Percentiles rank a stretch among this genome's conserved stretches.
phyloP scores from a whole-genome alignment of 2,888 invertebrate genomes.

The Melipona bicolor region DNA sequence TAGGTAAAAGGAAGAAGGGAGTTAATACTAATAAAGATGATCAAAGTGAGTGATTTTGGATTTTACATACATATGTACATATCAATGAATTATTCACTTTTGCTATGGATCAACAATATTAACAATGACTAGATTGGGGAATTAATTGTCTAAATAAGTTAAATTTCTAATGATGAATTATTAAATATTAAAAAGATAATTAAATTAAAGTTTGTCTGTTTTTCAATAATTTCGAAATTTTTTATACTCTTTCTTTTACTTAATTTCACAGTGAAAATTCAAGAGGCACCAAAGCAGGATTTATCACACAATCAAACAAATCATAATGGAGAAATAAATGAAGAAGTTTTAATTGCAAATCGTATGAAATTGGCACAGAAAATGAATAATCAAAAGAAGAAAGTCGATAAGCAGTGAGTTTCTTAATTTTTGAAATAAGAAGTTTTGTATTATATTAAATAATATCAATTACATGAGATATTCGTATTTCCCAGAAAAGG shows the following conservation, averaged over 20 bases:
- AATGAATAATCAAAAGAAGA: constrained; percentile 88
- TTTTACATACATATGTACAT: constrained; percentile 4
- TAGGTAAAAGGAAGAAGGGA: constrained; percentile 79
- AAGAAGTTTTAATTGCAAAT: constrained; percentile 90
- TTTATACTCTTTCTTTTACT: constrained; percentile 5
- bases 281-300: constrained; percentile 82
- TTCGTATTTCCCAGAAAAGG: constrained; percentile 84
- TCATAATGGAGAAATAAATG: constrained; percentile 84
- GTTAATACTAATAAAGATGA: constrained; percentile 71
- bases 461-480: neutral
- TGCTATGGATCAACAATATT: constrained; percentile 16
- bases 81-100: neutral
- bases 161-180: neutral
- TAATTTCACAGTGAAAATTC: constrained; percentile 73
- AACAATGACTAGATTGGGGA: neutral
- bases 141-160: neutral
- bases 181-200: neutral
- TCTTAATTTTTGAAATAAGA: neutral
- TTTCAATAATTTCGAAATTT: constrained; percentile 17
- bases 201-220: neutral
- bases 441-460: neutral
- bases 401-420: constrained; percentile 87
- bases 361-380: constrained; percentile 92
- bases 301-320: constrained; percentile 83
- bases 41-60: constrained; percentile 73